Percentiles rank a stretch among this genome's conserved stretches.
phyloP scores from a whole-genome alignment of 2,888 invertebrate genomes.

The Diabrotica balteata region DNA sequence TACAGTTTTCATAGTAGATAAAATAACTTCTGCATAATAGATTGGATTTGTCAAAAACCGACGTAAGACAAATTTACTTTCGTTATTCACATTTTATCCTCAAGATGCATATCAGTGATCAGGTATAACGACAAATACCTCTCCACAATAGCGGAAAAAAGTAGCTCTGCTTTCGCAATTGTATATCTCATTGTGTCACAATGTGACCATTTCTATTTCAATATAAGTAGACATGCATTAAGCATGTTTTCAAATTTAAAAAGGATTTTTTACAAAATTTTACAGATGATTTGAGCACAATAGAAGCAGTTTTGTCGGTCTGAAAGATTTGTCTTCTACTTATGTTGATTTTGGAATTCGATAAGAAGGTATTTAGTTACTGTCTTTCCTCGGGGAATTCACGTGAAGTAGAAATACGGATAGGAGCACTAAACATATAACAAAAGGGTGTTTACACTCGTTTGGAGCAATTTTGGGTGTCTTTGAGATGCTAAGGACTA shows the following conservation, averaged over 20 bases:
- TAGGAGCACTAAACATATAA: not conserved
- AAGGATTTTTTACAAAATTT: slow-evolving; percentile 6
- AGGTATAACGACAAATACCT: no score
- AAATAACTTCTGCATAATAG: no score
- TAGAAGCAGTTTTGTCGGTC: slow-evolving; percentile 22
- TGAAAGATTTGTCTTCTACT: slow-evolving; percentile 22
- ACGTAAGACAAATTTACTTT: no score
- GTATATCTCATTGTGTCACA: slow-evolving; percentile 6
- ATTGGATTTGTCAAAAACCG: no score
- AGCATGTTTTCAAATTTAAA: not conserved
- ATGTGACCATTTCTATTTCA: slow-evolving; percentile 5
- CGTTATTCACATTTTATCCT: no score
- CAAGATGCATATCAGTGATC: no score
- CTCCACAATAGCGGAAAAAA: no score
- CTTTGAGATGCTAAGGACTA: not conserved
- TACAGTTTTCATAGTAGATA: no score
- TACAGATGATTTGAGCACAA: slow-evolving; percentile 20
- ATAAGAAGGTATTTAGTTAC: slow-evolving; percentile 22
- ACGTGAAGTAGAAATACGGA: no score
- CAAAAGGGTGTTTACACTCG: not conserved
- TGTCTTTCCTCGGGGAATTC: slow-evolving; percentile 6
- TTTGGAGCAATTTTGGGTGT: not conserved
- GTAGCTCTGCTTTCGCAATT: slow-evolving; percentile 12
- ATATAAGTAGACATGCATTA: slow-evolving; percentile 2
- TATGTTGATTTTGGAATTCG: slow-evolving; percentile 20